phyloP scores from a whole-genome alignment of 2,797 vertebrate species.

The Phrynocephalus forsythii region DNA sequence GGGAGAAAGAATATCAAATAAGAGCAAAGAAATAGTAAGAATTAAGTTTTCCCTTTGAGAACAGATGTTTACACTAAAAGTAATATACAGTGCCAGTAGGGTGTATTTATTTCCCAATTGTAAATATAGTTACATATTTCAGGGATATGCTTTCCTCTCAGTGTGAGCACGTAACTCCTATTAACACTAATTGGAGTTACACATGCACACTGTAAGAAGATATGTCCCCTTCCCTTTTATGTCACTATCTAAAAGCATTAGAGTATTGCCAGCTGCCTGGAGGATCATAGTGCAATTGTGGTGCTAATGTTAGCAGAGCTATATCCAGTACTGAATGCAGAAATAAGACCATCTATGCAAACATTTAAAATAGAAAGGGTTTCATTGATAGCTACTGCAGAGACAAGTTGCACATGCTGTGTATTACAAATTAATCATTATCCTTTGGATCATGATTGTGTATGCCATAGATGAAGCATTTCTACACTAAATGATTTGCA shows the following conservation, averaged over 20 bases:
- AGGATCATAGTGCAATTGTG: constrained; percentile 62
- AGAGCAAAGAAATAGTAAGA: not conserved
- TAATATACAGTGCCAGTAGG: not conserved
- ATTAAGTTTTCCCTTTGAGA: not conserved
- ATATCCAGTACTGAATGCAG: constrained; percentile 42
- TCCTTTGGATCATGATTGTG: not conserved
- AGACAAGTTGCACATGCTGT: not conserved
- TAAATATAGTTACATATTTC: constrained; percentile 64
- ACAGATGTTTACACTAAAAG: constrained; percentile 57
- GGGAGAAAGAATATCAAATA: constrained; percentile 19
- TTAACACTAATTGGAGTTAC: constrained; percentile 62
- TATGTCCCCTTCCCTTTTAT: constrained; percentile 61
- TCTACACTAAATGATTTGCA: not conserved
- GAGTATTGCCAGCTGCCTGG: constrained; percentile 63
- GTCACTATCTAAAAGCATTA: constrained; percentile 61
- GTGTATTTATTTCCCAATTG: constrained; percentile 54
- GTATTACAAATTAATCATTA: constrained; percentile 1
- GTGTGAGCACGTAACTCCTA: constrained; percentile 49
- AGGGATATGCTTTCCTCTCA: constrained; percentile 50
- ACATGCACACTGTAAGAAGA: constrained; percentile 60
- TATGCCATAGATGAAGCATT: not conserved
- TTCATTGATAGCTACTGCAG: constrained; percentile 30
- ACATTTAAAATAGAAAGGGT: constrained; percentile 38
- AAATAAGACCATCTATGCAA: constrained; percentile 48
- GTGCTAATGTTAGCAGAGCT: constrained; percentile 43